These are phyloP conservation scores for Drosophila prosaltans DNA, from an alignment of 1,140 invertebrate species.

Conservation along the genomic window DNA sequence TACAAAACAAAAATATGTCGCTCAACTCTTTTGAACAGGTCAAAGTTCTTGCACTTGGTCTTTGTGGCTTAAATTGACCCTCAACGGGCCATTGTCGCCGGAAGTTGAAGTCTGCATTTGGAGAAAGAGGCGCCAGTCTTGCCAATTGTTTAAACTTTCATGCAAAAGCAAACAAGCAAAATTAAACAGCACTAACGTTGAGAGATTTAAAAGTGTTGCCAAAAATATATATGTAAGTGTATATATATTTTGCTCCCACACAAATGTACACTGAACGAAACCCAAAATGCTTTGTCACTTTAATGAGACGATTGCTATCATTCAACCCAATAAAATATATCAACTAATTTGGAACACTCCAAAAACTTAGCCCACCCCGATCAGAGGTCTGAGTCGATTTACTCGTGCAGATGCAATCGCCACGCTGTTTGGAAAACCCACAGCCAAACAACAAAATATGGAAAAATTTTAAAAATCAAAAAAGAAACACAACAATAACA, in stretches of 20 bases:
- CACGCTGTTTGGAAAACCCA: slow-evolving; percentile 44
- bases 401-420: slow-evolving; percentile 49
- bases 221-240: neutral
- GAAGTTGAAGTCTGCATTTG: slow-evolving; percentile 50
- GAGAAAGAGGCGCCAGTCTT: slow-evolving; percentile 44
- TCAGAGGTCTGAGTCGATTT: neutral
- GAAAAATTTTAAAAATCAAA: neutral
- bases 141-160: slow-evolving; percentile 57
- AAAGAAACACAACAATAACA: slow-evolving; percentile 12
- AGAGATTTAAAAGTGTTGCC: slow-evolving; percentile 44
- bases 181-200: slow-evolving; percentile 34
- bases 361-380: slow-evolving; percentile 56
- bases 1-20: neutral
- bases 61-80: slow-evolving; percentile 50
- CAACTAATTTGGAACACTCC: slow-evolving; percentile 67
- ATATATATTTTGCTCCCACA: slow-evolving; percentile 20
- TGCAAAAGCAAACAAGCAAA: slow-evolving; percentile 43
- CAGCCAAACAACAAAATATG: slow-evolving; percentile 12
- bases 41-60: slow-evolving; percentile 48
- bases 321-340: slow-evolving; percentile 7
- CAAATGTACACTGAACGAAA: neutral
- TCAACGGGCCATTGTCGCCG: slow-evolving; percentile 57
- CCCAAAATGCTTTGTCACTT: slow-evolving; percentile 55
- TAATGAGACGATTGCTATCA: slow-evolving; percentile 58
- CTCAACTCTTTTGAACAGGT: slow-evolving; percentile 50